phyloP scores from a whole-genome alignment of 2,113 vertebrate species.

The Elanus axillaris region DNA sequence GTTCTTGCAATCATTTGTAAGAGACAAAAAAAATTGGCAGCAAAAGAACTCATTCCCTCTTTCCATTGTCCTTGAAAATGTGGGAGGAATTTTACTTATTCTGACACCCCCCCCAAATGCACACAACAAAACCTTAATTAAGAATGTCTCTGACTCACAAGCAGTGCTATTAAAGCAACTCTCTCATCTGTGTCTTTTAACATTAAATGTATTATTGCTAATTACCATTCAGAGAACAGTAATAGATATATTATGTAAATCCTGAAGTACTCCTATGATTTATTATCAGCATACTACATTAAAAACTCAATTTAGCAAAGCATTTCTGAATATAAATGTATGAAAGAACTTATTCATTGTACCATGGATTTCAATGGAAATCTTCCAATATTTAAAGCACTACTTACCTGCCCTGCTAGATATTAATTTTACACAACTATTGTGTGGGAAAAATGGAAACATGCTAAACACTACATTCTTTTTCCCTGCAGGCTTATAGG shows the following conservation, averaged over 20 bases:
- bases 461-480: neutral
- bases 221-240: neutral
- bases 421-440: neutral
- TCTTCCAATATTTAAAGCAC: neutral
- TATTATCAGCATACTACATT: neutral
- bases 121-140: slow-evolving; percentile 9
- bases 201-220: neutral
- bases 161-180: neutral
- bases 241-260: neutral
- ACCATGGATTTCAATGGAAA: neutral
- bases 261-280: neutral
- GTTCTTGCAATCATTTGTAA: neutral
- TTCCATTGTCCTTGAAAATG: neutral
- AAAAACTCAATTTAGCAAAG: neutral
- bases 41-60: neutral
- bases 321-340: neutral
- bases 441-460: neutral
- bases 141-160: slow-evolving; percentile 31
- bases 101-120: neutral
- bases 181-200: neutral
- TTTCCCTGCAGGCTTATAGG: neutral
- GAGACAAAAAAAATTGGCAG: neutral
- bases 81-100: slow-evolving; percentile 14
- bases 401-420: neutral
- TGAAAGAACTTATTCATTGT: neutral